Conservation (phyloP, 2,888 invertebrate species). For the Cacoxenus indagator region DNA sequence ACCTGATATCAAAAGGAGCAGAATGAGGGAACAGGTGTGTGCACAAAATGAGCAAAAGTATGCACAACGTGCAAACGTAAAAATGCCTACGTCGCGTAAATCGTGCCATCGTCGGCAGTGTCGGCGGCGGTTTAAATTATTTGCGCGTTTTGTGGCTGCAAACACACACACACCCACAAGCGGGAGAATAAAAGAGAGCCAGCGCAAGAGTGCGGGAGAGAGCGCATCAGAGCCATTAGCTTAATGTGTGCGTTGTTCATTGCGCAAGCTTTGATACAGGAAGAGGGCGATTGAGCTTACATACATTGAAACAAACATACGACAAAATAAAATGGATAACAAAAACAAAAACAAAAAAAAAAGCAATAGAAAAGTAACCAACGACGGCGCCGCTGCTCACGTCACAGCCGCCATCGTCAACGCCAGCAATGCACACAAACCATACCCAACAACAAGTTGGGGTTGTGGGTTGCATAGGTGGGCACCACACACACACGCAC, state of each 20-base stretch:
- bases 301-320: not conserved
- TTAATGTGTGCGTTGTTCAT: slow-evolving; percentile 62
- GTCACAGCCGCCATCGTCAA: not conserved
- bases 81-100: slow-evolving; percentile 5
- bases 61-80: slow-evolving; percentile 11
- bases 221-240: slow-evolving; percentile 49
- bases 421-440: slow-evolving; percentile 24
- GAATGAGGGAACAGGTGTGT: not conserved
- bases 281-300: slow-evolving; percentile 4
- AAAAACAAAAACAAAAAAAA: not conserved
- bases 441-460: slow-evolving; percentile 30
- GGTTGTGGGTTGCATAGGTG: not conserved
- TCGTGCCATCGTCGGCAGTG: not conserved
- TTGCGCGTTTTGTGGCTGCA: slow-evolving; percentile 55
- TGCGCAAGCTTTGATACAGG: slow-evolving; percentile 60
- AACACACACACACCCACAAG: slow-evolving; percentile 37
- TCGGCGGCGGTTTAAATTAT: slow-evolving; percentile 59
- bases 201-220: not conserved
- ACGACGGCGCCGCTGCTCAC: not conserved
- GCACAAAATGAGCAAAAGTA: not conserved
- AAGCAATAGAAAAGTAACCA: not conserved
- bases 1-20: slow-evolving; percentile 32
- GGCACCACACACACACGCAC: slow-evolving; percentile 34
- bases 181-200: not conserved
- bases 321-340: not conserved